Evolutionary conservation across 1,140 invertebrate species (phyloP).

Genomic region (Drosophila orosa): DNA sequence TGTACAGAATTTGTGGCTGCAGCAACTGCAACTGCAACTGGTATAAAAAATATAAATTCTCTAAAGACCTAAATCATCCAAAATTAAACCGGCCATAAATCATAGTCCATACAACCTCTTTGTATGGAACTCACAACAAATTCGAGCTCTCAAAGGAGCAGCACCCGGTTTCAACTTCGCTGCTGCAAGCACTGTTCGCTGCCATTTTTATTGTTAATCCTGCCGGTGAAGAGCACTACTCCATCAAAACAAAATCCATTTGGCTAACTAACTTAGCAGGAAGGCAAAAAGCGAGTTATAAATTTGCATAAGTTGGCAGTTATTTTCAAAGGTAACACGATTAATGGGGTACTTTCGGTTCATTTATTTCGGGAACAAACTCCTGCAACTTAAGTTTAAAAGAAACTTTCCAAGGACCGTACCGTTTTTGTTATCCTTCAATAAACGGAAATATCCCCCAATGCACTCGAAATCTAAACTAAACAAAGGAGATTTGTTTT

Average conservation of each 20-base stretch:
- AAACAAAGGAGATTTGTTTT: constrained; percentile 1
- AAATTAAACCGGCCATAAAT: constrained; percentile 21
- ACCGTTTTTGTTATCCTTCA: constrained; percentile 8
- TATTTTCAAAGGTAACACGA: constrained; percentile 14
- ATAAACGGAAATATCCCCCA: neutral
- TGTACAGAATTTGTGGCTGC: neutral
- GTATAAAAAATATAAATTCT: neutral
- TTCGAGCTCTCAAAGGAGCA: constrained; percentile 1
- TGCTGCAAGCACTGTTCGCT: neutral
- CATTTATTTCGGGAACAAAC: constrained; percentile 17
- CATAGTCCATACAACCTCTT: neutral
- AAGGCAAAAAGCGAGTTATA: constrained; percentile 1
- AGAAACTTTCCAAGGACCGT: neutral
- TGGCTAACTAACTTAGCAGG: constrained; percentile 17
- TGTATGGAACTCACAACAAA: constrained; percentile 1
- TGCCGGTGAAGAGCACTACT: neutral
- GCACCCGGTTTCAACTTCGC: neutral
- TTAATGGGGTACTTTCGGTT: constrained; percentile 22
- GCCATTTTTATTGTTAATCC: constrained; percentile 26
- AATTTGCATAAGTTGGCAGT: constrained; percentile 39
- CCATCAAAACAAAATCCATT: constrained; percentile 21
- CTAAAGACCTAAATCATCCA: constrained; percentile 20
- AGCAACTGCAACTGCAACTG: neutral
- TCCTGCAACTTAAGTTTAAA: neutral
- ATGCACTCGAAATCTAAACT: constrained; percentile 12